phyloP scores from a whole-genome alignment of 2,888 invertebrate species.

The Pachymerium ferrugineum region DNA sequence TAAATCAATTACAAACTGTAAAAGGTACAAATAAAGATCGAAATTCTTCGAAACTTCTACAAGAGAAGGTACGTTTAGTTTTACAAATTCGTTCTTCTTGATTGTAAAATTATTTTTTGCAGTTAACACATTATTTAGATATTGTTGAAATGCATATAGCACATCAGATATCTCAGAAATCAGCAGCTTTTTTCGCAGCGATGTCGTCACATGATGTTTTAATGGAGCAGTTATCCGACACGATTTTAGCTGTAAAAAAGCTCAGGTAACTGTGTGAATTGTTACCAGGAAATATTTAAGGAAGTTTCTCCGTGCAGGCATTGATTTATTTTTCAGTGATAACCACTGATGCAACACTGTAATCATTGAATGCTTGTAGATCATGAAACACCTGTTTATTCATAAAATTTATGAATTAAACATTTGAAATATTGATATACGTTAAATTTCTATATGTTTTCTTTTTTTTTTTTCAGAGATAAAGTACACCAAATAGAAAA shows the following conservation, averaged over 20 bases:
- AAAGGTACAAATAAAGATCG: constrained; percentile 38
- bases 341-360: too few species aligned
- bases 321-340: too few species aligned
- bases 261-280: too few species aligned
- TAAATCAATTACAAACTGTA: constrained; percentile 47
- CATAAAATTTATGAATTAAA: background rate
- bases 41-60: constrained; percentile 59
- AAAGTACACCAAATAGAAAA: constrained; percentile 72
- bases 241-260: constrained; percentile 52
- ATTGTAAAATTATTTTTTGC: constrained; percentile 35
- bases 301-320: too few species aligned
- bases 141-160: constrained; percentile 90
- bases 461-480: constrained; percentile 48
- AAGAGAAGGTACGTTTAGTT: constrained; percentile 62
- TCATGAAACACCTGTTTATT: background rate
- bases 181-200: constrained; percentile 95
- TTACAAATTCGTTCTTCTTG: background rate
- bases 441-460: background rate
- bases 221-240: constrained; percentile 86
- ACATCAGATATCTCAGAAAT: constrained; percentile 85
- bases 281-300: too few species aligned
- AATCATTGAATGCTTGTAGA: too few species aligned
- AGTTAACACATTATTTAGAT: constrained; percentile 88
- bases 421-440: background rate
- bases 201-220: constrained; percentile 97